Percentiles rank a stretch among this genome's conserved stretches.
Conservation (phyloP, 2,888 invertebrate genomes). For the Acronicta aceris region DNA sequence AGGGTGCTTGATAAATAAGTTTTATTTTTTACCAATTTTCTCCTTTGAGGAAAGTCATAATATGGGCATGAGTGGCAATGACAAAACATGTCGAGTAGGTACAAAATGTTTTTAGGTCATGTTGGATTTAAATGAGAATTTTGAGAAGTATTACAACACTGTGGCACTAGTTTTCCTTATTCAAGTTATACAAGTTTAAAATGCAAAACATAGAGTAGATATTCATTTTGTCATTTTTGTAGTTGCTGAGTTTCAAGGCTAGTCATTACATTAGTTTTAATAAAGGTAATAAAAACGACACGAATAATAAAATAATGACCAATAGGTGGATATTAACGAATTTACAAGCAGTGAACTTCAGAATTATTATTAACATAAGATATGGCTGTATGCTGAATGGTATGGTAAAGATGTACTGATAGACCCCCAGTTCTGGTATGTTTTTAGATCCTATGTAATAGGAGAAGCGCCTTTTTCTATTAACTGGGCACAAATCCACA, state of each 20-base stretch:
- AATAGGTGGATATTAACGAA: slow-evolving; percentile 23
- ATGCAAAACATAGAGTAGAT: background rate
- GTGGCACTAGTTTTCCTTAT: slow-evolving; percentile 27
- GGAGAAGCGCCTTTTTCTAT: too few relatives aligned
- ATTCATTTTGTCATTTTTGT: background rate
- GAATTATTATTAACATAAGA: slow-evolving; percentile 23
- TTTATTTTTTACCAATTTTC: too few relatives aligned
- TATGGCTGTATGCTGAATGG: too few relatives aligned
- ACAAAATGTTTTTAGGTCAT: slow-evolving; percentile 37
- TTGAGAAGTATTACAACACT: slow-evolving; percentile 10
- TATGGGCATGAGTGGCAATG: background rate
- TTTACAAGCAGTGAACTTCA: slow-evolving; percentile 25
- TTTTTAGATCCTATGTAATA: too few relatives aligned
- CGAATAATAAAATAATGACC: slow-evolving; percentile 10
- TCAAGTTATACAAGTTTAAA: background rate
- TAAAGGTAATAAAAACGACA: slow-evolving; percentile 29
- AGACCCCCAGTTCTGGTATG: too few relatives aligned
- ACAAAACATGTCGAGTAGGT: slow-evolving; percentile 2
- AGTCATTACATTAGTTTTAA: slow-evolving; percentile 8
- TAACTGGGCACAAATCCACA: too few relatives aligned
- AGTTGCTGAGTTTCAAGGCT: slow-evolving; percentile 24
- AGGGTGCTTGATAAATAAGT: too few relatives aligned
- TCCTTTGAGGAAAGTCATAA: too few relatives aligned
- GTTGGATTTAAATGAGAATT: slow-evolving; percentile 29
- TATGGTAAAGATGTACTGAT: too few relatives aligned